Evolutionary conservation across 1,140 invertebrate species (phyloP), one percentile per base, ranked within the genome.

Genomic region (Caenorhabditis brenneri): DNA sequence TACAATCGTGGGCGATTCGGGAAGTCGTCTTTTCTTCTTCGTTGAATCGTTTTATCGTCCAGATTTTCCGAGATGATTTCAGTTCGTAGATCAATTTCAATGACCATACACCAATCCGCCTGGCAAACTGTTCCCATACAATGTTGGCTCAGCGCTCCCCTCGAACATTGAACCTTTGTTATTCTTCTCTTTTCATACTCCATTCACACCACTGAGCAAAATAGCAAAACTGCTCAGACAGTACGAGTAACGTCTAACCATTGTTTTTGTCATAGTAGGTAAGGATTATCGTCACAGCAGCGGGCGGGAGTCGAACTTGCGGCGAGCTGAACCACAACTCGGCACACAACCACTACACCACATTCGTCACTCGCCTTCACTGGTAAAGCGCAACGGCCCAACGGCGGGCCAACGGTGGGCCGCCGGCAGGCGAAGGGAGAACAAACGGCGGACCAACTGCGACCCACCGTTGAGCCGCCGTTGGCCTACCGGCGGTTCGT

Each of bases 181-280:
- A 10, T 55, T 27, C 7, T n/a, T 9, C 27, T 19, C 19, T 6
- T 33, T 33, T 33, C 39, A 42, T 6, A 42, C 39, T 42, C 39
- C 39, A 42, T 12, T 6, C 5, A 42, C 39, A 42, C 12, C 39
- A 42, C n/a, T 12, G 36, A 39, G n/a, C 33, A 74, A 74, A 74
- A 74, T 19, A 42, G n/a, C 65, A 74, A 74, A 74, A 74, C 65
- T 74, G 65, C 65, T 74, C 65, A 74, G 65, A 74, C 65, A 74
- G 65, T 74, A 74, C 65, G 65, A 74, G 65, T 74, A 74, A 74
- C 65, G 65, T 74, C 36, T 74, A 74, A 74, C 65, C 65, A 74
- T 74, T 42, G 33, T 42, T 42, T 39, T 74, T 74, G 65, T 74
- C 65, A 42, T 74, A 42, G 65, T 74, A 74, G 65, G 65, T 74